Conservation (phyloP, 1,140 invertebrate species). For the Oreohelix idahoensis region DNA sequence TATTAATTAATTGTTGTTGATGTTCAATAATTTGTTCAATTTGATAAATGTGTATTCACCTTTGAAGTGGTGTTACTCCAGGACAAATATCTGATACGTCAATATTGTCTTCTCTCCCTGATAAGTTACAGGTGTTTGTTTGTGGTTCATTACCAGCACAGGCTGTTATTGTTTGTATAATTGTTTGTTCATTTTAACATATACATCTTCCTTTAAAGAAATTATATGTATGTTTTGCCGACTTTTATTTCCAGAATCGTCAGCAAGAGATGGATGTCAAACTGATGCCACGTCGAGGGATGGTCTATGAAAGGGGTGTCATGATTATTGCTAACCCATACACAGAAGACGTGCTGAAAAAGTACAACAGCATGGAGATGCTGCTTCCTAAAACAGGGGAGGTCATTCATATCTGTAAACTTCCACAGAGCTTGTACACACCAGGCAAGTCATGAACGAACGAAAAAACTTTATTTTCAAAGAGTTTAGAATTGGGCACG, state of each 20-base stretch:
- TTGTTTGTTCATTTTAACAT: not conserved
- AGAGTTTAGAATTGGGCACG: no score
- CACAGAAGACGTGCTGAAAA: slow-evolving; percentile 66
- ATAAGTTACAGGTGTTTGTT: no score
- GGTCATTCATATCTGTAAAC: slow-evolving; percentile 65
- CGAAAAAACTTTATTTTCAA: no score
- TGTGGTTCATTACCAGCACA: no score
- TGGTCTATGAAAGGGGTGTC: slow-evolving; percentile 66
- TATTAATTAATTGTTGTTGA: no score
- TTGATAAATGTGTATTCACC: no score
- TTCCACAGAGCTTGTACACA: slow-evolving; percentile 70
- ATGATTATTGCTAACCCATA: slow-evolving; percentile 72
- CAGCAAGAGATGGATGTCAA: slow-evolving; percentile 70
- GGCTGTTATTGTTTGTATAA: no score
- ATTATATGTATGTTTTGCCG: not conserved
- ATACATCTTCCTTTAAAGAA: not conserved
- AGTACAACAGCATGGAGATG: slow-evolving; percentile 69
- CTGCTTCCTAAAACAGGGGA: slow-evolving; percentile 66
- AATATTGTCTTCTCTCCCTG: no score
- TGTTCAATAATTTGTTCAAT: no score
- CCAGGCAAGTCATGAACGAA: slow-evolving; percentile 63
- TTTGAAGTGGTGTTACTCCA: no score
- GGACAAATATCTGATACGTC: no score
- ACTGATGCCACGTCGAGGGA: slow-evolving; percentile 68
- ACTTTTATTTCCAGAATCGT: slow-evolving; percentile 51